A percentile compares a stretch with the other conserved stretches of the same genome.
Evolutionary conservation across 35 echinoderm and acorn worm genomes (phyloP).

Genomic region (Strongylocentrotus purpuratus): DNA sequence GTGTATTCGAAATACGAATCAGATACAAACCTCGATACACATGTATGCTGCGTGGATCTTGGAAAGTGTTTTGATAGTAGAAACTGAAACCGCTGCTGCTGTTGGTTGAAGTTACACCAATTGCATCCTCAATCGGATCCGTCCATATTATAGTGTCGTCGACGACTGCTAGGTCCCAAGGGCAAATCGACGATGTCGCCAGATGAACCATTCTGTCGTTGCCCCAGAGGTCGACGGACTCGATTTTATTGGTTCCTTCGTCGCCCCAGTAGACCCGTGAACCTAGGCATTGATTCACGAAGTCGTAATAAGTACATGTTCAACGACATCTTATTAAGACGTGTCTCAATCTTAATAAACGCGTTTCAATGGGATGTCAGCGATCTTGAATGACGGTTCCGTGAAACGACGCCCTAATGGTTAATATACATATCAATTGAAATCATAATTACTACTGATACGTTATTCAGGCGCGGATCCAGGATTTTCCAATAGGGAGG

Average conservation of each 20-base stretch:
- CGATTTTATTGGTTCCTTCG: neutral
- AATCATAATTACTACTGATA: too few species aligned
- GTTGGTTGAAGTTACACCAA: neutral
- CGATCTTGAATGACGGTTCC: too few species aligned
- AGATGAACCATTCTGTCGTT: slow-evolving; percentile 4
- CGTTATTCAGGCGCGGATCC: too few species aligned
- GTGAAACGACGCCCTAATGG: too few species aligned
- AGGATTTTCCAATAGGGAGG: too few species aligned
- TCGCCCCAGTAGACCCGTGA: slow-evolving; percentile 60
- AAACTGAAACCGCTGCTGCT: neutral
- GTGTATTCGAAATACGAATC: too few species aligned
- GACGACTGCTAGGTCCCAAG: slow-evolving; percentile 35
- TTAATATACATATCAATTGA: too few species aligned
- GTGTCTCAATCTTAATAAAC: too few species aligned
- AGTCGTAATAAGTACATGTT: too few species aligned
- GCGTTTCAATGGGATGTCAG: too few species aligned
- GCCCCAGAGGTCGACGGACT: slow-evolving; percentile 50
- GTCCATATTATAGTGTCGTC: slow-evolving; percentile 37
- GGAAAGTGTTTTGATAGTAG: neutral
- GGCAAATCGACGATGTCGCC: neutral
- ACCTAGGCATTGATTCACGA: neutral
- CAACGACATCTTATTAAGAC: too few species aligned
- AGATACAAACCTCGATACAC: neutral
- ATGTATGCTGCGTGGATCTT: neutral
- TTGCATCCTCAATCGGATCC: neutral